Conservation (phyloP, 2,113 vertebrate species). For the Pseudorectes ferrugineus region DNA sequence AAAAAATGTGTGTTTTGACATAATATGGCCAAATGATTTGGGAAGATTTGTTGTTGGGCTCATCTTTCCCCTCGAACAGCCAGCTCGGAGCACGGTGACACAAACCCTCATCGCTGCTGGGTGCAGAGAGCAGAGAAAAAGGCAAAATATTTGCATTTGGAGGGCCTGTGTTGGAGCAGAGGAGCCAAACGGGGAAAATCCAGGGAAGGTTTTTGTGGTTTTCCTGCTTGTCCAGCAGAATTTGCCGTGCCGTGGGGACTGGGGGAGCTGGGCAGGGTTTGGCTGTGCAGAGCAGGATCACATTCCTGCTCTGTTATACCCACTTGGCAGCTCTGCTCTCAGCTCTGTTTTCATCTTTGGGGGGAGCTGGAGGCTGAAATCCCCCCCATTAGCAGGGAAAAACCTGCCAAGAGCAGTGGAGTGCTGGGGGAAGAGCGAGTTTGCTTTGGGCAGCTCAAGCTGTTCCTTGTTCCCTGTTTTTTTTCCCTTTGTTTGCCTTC, state of each 20-base stretch:
- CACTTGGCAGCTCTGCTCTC: background rate
- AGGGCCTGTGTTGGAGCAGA: background rate
- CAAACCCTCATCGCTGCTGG: accelerated
- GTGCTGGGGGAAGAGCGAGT: background rate
- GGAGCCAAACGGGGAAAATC: background rate
- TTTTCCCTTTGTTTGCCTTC: background rate
- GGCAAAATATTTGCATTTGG: background rate
- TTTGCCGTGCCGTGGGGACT: background rate
- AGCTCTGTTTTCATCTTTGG: background rate
- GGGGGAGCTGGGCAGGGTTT: background rate
- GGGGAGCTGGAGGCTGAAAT: background rate
- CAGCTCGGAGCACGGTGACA: background rate
- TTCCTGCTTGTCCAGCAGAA: background rate
- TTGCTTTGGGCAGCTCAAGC: background rate
- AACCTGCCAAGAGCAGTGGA: background rate
- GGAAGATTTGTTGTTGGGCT: background rate
- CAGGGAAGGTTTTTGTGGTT: background rate
- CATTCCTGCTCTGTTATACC: background rate
- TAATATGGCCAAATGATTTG: background rate
- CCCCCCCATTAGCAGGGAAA: background rate
- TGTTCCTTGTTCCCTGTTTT: background rate
- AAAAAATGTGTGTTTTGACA: background rate
- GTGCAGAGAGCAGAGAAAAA: background rate
- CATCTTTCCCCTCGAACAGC: background rate
- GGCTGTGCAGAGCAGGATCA: background rate